Conservation (phyloP, 2,888 invertebrate genomes). For the Leucoma salicis region DNA sequence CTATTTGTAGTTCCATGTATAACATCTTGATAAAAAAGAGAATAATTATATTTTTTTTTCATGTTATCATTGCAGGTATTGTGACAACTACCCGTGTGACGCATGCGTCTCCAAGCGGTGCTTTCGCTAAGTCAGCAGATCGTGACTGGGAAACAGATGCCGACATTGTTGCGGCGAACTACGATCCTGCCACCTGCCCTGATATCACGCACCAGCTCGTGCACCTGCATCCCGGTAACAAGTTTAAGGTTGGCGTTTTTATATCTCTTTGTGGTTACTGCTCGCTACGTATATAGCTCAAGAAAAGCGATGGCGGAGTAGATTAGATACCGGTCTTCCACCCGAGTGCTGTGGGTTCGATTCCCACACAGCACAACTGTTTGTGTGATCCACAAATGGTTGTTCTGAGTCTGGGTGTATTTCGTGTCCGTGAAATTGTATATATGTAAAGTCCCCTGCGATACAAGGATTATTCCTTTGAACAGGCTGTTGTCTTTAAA, state of each 20-base stretch:
- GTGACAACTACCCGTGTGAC: constrained; percentile 91
- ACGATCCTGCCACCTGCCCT: constrained; percentile 19
- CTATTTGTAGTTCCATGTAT: no score
- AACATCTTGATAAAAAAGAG: no score
- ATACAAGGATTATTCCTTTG: no score
- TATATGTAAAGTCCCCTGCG: no score
- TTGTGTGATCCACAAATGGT: no score
- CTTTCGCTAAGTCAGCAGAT: constrained; percentile 85
- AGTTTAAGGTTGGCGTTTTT: constrained; percentile 81
- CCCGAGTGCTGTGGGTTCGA: no score
- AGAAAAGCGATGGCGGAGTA: background rate
- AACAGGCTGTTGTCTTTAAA: no score
- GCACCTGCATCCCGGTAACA: constrained; percentile 82
- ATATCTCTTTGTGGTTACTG: background rate
- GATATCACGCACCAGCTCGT: constrained; percentile 88
- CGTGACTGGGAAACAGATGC: constrained; percentile 89
- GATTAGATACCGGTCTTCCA: no score
- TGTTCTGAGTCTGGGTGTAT: no score
- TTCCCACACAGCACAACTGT: no score
- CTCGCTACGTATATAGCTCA: background rate
- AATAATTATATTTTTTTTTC: background rate
- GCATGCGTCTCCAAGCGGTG: constrained; percentile 88
- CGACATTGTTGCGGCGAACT: constrained; percentile 56
- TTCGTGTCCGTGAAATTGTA: no score
- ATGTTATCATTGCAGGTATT: constrained; percentile 60